Conservation (phyloP, 2,797 vertebrate species). For the Eleutherodactylus coqui region DNA sequence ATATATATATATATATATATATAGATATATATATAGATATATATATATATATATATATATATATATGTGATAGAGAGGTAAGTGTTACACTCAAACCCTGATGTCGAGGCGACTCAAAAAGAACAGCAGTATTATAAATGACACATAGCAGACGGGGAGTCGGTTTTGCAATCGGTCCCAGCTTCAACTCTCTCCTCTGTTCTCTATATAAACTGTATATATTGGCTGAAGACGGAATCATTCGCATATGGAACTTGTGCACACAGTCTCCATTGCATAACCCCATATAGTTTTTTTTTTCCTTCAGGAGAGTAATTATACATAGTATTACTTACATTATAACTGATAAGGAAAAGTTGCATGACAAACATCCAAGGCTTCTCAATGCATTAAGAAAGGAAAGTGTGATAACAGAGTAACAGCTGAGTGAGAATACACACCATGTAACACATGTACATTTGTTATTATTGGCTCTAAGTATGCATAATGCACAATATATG, state of each 20-base stretch:
- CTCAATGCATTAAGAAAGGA: constrained; percentile 23
- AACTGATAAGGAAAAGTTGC: constrained; percentile 49
- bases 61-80: not conserved
- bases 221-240: not conserved
- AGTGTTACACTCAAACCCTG: not conserved
- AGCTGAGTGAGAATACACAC: constrained; percentile 56
- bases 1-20: not conserved
- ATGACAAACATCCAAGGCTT: constrained; percentile 49
- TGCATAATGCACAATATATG: not conserved
- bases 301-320: constrained; percentile 18
- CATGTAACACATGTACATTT: constrained; percentile 2
- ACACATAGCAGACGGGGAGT: not conserved
- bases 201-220: not conserved
- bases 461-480: not conserved
- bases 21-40: not conserved
- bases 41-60: too few species aligned
- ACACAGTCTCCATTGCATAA: constrained; percentile 9
- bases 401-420: constrained; percentile 56
- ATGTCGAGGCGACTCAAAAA: too few species aligned
- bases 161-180: not conserved
- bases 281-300: not conserved
- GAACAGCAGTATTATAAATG: too few species aligned
- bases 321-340: constrained; percentile 15
- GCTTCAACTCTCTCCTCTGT: not conserved
- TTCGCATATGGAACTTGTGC: constrained; percentile 1